Percentiles rank a stretch among this genome's conserved stretches.
phyloP scores from a whole-genome alignment of 2,113 vertebrate species.

The Malaclemys terrapin region DNA sequence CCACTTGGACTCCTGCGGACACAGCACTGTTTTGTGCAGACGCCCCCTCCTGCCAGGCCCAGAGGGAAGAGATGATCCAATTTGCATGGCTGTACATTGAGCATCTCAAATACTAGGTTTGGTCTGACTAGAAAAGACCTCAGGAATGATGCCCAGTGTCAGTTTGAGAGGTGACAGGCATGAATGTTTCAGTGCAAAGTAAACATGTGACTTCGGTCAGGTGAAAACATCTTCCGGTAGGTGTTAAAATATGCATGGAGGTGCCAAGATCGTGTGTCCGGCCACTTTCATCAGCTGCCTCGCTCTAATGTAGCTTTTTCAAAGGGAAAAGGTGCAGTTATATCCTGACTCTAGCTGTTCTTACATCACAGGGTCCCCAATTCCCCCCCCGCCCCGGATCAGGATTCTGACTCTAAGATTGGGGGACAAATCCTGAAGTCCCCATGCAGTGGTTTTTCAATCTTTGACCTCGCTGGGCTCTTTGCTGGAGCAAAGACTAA shows the following conservation, averaged over 20 bases:
- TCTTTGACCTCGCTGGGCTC: accelerated
- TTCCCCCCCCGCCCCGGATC: not conserved
- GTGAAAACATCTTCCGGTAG: not conserved
- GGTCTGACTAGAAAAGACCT: not conserved
- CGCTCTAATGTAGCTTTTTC: accelerated
- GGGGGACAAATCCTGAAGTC: not conserved
- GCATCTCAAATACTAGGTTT: not conserved
- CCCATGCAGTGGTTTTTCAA: not conserved
- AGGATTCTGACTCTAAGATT: accelerated
- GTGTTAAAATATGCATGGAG: not conserved
- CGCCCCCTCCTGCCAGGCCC: not conserved
- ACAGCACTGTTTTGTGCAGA: not conserved
- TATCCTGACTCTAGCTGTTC: not conserved
- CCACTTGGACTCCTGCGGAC: not conserved
- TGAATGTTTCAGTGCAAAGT: not conserved
- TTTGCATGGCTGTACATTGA: not conserved
- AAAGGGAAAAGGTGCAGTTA: accelerated
- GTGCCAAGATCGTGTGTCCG: not conserved
- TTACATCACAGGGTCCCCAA: not conserved
- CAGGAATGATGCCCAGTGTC: not conserved
- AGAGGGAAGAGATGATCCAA: not conserved
- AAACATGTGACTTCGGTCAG: not conserved
- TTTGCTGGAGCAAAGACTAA: accelerated
- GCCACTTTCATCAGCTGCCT: not conserved
- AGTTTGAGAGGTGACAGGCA: not conserved